Percentiles rank a stretch among this genome's conserved stretches.
Conservation (phyloP, 2,113 vertebrate species). For the Meles meles region DNA sequence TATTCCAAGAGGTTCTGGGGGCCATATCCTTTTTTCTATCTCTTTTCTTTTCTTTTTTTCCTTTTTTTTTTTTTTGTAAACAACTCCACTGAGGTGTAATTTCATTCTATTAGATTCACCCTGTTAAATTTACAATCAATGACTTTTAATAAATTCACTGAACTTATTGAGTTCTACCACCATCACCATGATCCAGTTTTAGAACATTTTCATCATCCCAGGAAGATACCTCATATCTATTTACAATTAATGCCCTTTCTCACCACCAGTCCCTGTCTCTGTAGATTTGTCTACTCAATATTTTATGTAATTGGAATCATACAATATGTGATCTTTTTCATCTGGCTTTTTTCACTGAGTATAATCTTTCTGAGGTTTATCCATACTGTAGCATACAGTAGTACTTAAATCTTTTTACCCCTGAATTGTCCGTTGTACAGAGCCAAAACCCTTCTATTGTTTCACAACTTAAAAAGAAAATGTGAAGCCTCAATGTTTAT, state of each 20-base stretch:
- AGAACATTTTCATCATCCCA: neutral
- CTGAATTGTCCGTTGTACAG: neutral
- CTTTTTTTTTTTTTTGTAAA: neutral
- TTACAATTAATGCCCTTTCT: neutral
- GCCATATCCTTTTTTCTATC: neutral
- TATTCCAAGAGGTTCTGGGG: neutral
- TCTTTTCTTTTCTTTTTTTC: no score
- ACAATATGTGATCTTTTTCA: neutral
- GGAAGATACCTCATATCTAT: neutral
- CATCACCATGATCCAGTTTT: neutral
- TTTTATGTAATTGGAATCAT: neutral
- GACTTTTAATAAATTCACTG: conserved; percentile 19
- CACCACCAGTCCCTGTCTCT: neutral
- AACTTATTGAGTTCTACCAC: neutral
- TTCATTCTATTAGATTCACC: neutral
- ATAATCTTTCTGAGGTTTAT: neutral
- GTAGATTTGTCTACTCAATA: neutral
- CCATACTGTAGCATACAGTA: neutral
- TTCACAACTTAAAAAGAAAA: neutral
- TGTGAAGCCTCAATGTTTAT: neutral
- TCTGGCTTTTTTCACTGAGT: neutral
- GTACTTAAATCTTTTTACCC: neutral
- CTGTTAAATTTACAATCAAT: neutral
- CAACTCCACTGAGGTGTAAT: neutral
- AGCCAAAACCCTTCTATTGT: neutral